phyloP scores from a whole-genome alignment of 2,113 vertebrate species.

The Colaptes auratus region DNA sequence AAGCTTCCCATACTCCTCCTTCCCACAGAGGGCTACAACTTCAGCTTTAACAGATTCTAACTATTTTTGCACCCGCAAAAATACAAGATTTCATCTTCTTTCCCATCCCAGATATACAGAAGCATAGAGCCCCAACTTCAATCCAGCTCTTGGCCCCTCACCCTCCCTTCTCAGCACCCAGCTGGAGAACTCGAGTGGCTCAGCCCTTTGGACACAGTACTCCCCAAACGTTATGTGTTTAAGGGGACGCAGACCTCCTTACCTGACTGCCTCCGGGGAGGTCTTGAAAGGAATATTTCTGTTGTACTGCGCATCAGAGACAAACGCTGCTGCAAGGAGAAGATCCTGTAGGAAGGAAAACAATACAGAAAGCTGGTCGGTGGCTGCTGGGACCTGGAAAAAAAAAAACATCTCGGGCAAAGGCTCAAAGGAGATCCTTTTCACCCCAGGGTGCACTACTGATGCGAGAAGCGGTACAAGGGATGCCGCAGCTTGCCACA shows the following conservation, averaged over 20 bases:
- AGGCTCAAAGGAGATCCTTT: rapidly evolving
- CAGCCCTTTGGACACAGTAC: rapidly evolving
- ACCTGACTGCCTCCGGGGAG: conserved; percentile 87
- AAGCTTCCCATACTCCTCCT: too few relatives aligned
- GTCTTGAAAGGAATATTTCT: conserved; percentile 90
- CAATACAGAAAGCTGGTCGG: not conserved
- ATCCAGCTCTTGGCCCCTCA: not conserved
- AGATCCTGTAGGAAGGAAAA: conserved; percentile 72
- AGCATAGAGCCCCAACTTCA: rapidly evolving
- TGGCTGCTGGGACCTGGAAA: rapidly evolving
- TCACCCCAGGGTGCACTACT: rapidly evolving
- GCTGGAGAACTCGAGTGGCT: rapidly evolving
- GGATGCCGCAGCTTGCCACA: too few relatives aligned
- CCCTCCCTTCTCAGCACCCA: not conserved
- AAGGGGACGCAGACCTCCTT: not conserved
- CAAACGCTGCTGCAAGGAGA: conserved; percentile 86
- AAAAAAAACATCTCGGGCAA: not conserved
- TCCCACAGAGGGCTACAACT: not conserved
- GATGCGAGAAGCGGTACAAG: not conserved
- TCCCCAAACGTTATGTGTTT: not conserved
- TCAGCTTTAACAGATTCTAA: rapidly evolving
- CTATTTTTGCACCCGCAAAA: not conserved
- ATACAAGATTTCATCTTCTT: not conserved
- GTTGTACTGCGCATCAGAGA: conserved; percentile 93
- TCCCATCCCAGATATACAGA: rapidly evolving